Conservation (phyloP, 2,797 vertebrate genomes). For the Notolabrus celidotus region DNA sequence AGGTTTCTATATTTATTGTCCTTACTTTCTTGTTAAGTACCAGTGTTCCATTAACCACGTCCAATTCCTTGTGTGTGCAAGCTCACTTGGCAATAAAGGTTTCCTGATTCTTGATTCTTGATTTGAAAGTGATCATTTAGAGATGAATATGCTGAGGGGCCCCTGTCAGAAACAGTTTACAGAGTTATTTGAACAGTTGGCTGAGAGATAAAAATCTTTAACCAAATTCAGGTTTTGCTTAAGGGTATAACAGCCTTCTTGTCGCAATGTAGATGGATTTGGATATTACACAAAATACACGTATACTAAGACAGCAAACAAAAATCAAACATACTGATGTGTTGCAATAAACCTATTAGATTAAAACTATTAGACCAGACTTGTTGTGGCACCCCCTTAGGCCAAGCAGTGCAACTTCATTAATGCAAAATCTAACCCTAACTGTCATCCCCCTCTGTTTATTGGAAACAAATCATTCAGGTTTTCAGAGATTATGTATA, state of each 20-base stretch:
- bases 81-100: too few relatives aligned
- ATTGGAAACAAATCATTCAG: neutral
- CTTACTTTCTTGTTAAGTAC: too few relatives aligned
- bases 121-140: neutral
- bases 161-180: neutral
- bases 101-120: too few relatives aligned
- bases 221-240: neutral
- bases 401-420: neutral
- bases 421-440: neutral
- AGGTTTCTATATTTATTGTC: too few relatives aligned
- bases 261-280: constrained; percentile 2
- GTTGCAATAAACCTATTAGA: neutral
- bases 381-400: constrained; percentile 13
- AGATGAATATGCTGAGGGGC: too few relatives aligned
- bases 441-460: neutral
- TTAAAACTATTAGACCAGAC: too few relatives aligned
- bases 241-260: neutral
- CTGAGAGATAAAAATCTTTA: neutral
- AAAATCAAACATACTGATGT: neutral
- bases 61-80: too few relatives aligned
- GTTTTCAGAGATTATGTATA: constrained; percentile 8
- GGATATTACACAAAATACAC: neutral
- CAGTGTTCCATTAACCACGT: too few relatives aligned
- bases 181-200: too few relatives aligned
- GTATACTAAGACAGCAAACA: neutral